These are phyloP conservation scores for Sebastes schlegelii DNA, from an alignment of 2,113 vertebrate genomes.

Conservation along the genomic window DNA sequence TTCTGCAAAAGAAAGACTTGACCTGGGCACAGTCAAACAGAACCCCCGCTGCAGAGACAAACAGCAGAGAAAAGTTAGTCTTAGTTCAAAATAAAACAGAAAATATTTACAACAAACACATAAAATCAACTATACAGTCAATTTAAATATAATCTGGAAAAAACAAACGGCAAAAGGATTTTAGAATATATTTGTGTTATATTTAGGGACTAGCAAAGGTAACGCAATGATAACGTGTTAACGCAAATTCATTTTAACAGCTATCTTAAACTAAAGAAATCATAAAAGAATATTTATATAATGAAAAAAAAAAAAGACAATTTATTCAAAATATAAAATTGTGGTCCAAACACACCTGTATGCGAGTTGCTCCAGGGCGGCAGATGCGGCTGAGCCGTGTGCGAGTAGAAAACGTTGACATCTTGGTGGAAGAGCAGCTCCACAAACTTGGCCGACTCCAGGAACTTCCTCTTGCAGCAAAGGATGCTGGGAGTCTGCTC, in stretches of 20 bases:
- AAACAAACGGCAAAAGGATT: background rate
- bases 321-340: background rate
- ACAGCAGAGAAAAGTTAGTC: background rate
- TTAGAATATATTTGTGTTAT: too few species aligned
- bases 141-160: background rate
- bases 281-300: too few species aligned
- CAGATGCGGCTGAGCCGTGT: slow-evolving; percentile 88
- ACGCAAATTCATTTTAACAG: too few species aligned
- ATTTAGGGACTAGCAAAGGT: too few species aligned
- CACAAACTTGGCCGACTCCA: slow-evolving; percentile 88
- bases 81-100: background rate
- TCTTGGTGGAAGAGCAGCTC: slow-evolving; percentile 92
- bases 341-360: slow-evolving; percentile 57
- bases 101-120: background rate
- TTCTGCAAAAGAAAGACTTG: slow-evolving; percentile 95
- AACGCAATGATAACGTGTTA: too few species aligned
- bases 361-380: slow-evolving; percentile 87
- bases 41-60: slow-evolving; percentile 76
- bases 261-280: background rate
- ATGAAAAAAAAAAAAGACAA: background rate
- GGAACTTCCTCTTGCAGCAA: slow-evolving; percentile 86
- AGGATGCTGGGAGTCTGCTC: slow-evolving; percentile 89
- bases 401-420: slow-evolving; percentile 88
- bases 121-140: background rate
- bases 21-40: slow-evolving; percentile 86